Evolutionary conservation across 1,140 invertebrate species (phyloP), one percentile per base, ranked within the genome.

Genomic region (Harpegnathos saltator): DNA sequence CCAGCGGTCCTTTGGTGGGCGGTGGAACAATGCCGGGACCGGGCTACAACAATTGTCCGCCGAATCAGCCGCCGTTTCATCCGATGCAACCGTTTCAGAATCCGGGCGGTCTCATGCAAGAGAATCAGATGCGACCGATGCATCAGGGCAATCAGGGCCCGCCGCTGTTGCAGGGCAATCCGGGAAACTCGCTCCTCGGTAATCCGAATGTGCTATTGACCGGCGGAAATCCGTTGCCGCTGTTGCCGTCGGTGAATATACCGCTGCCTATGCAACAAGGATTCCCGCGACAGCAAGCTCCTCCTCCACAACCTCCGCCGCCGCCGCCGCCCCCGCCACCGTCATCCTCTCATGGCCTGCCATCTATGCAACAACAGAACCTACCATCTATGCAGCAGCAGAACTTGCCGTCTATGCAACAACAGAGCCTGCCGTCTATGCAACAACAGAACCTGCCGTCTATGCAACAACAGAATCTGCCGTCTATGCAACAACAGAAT

Each of bases 41-140:
- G 12, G 38, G 84, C 38, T 93, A 90, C 22, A 91, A 90, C 22
- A 91, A 90, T 56, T 91, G 91, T 15, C 86, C 92, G 33, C 85
- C 90, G 0, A 91, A 90, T 84, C 92, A 91, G 59, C 84, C 86
- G 22, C 81, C 85, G 9, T 92, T 78, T 68, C 73, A 90, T 59
- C 85, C 89, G 63, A 89, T 89, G 56, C 89, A 66, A 56, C 63
- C 85, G 3, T 89, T 89, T 24, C 86, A 84, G 82, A 74, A 59
- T 11, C 80, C 86, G 19, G 48, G 69, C 15, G 17, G 74, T 0
- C 59, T 85, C 1, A 85, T 90, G 54, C 80, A 81, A 0, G 84
- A 88, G 38, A 88, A 85, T 14, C 88, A 73, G 29, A 44, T 62
- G 17, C 83, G 75, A 19, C 62, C 86, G 7, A 89, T 91, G 50